These are phyloP conservation scores for Bothrops jararaca DNA, from an alignment of 2,113 vertebrate genomes.

Conservation along the genomic window DNA sequence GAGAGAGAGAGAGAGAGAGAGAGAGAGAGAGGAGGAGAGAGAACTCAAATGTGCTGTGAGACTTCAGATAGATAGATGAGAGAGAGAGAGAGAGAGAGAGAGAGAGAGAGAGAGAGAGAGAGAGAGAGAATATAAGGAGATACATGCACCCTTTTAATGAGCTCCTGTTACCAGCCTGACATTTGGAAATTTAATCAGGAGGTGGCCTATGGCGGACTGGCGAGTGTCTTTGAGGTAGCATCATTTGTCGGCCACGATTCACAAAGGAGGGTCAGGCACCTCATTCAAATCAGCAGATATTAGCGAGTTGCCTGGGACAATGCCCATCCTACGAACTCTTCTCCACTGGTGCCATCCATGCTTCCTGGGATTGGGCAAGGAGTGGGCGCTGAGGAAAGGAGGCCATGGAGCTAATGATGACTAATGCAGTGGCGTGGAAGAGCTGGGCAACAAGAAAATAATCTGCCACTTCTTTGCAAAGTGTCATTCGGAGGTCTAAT, in stretches of 20 bases:
- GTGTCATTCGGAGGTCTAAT: slow-evolving; percentile 41
- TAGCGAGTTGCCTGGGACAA: slow-evolving; percentile 7
- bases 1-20: background rate
- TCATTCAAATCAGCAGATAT: slow-evolving; percentile 18
- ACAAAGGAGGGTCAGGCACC: slow-evolving; percentile 33
- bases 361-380: background rate
- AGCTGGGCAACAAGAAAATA: slow-evolving; percentile 39
- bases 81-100: no score
- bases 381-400: background rate
- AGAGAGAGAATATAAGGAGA: no score
- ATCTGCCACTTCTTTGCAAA: slow-evolving; percentile 43
- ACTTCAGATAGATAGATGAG: no score
- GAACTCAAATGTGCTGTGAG: no score
- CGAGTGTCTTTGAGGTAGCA: slow-evolving; percentile 46
- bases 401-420: slow-evolving; percentile 48
- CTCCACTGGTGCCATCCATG: slow-evolving; percentile 37
- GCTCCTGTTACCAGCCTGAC: slow-evolving; percentile 60
- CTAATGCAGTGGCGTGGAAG: slow-evolving; percentile 45
- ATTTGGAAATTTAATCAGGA: slow-evolving; percentile 64
- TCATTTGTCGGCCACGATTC: slow-evolving; percentile 46
- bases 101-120: no score
- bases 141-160: slow-evolving; percentile 60
- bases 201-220: slow-evolving; percentile 51
- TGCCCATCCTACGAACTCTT: slow-evolving; percentile 19
- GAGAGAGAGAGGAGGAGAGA: background rate